A percentile compares a stretch with the other conserved stretches of the same genome.
Evolutionary conservation across 1,140 invertebrate species (phyloP).

Genomic region (Cotesia chilonis): DNA sequence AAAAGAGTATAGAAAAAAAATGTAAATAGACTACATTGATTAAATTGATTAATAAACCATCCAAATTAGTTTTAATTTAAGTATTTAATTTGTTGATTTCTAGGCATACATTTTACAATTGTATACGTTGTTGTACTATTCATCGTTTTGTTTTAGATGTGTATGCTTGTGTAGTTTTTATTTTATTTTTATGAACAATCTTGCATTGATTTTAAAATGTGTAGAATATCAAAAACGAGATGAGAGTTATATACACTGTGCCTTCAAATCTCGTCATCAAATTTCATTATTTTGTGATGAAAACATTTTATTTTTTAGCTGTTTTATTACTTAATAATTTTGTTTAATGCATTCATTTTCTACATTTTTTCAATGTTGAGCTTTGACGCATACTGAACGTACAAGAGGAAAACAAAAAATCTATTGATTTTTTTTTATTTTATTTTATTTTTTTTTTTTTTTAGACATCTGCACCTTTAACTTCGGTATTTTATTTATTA

Average conservation of each 20-base stretch:
- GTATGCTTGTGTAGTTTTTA: neutral
- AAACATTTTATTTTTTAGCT: neutral
- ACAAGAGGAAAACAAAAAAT: neutral
- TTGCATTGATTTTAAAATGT: slow-evolving; percentile 10
- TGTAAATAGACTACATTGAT: neutral
- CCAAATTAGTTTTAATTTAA: slow-evolving; percentile 14
- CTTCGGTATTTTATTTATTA: neutral
- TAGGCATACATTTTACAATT: slow-evolving; percentile 38
- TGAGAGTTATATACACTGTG: slow-evolving; percentile 12
- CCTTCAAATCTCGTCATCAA: neutral
- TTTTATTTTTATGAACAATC: slow-evolving; percentile 27
- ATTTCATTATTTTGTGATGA: slow-evolving; percentile 8
- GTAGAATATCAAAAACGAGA: neutral
- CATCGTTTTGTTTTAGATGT: slow-evolving; percentile 25
- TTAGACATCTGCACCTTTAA: neutral
- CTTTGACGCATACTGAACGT: neutral
- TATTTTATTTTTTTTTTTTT: slow-evolving; percentile 11
- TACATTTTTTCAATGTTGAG: slow-evolving; percentile 1
- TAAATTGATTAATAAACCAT: neutral
- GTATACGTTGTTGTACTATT: slow-evolving; percentile 39
- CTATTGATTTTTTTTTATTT: slow-evolving; percentile 12
- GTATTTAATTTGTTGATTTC: slow-evolving; percentile 32
- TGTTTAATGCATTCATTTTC: neutral
- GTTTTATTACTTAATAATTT: slow-evolving; percentile 2
- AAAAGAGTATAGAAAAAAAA: neutral